Percentiles rank a stretch among this genome's conserved stretches.
phyloP scores from a whole-genome alignment of 2,888 invertebrate species.

The Eurytoma adleriae region DNA sequence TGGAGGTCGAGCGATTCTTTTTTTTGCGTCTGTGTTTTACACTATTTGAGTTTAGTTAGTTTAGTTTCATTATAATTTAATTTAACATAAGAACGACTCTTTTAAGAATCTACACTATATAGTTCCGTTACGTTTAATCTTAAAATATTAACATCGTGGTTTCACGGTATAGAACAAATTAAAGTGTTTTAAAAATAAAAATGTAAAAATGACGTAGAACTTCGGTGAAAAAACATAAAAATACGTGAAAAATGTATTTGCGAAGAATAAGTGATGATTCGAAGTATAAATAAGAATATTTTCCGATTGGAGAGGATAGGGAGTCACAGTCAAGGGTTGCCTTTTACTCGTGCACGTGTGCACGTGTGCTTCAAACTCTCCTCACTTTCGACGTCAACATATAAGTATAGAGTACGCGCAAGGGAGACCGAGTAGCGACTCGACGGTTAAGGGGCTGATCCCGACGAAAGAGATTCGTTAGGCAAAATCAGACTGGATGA shows the following conservation, averaged over 20 bases:
- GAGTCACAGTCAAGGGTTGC: slow-evolving; percentile 29
- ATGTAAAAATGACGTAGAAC: too few relatives aligned
- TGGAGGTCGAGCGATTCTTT: not conserved
- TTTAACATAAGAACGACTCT: too few relatives aligned
- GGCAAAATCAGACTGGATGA: not conserved
- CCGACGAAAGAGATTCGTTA: not conserved
- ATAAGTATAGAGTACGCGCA: not conserved
- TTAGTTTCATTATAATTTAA: too few relatives aligned
- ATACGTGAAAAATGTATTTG: too few relatives aligned
- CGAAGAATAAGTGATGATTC: not conserved
- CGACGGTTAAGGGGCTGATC: not conserved
- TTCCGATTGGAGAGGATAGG: slow-evolving; percentile 33
- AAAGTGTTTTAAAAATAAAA: too few relatives aligned
- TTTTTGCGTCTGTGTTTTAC: too few relatives aligned
- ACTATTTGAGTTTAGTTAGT: not conserved
- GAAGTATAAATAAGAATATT: slow-evolving; percentile 20
- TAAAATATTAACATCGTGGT: too few relatives aligned
- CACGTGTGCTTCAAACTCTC: slow-evolving; percentile 18
- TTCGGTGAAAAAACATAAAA: too few relatives aligned
- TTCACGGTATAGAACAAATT: too few relatives aligned
- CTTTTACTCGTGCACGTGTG: slow-evolving; percentile 2
- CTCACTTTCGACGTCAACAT: slow-evolving; percentile 26
- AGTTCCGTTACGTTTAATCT: not conserved
- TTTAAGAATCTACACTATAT: not conserved
- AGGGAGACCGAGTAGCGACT: slow-evolving; percentile 2